Evolutionary conservation across 2,888 invertebrate species (phyloP), one percentile per base, ranked within the genome.

Genomic region (Pterostichus niger): DNA sequence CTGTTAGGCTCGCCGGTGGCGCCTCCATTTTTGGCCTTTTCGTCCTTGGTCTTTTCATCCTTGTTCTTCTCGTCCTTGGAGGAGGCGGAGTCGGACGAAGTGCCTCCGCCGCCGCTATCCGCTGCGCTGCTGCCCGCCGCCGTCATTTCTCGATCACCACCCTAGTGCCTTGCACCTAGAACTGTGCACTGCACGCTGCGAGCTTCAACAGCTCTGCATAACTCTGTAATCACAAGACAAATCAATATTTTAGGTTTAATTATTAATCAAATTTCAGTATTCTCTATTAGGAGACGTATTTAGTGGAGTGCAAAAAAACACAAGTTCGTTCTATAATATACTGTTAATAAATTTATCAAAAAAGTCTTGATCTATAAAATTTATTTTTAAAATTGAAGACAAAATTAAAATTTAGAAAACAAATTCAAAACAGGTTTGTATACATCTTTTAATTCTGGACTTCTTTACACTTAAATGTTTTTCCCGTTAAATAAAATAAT

Each of bases 11-110:
- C 52, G n/a, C 33, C 15, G 31, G 44, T 73, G 54, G 78, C 35
- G 40, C 59, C 78, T 15, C 78, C 78, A 61, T 61, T 79, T 10
- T 61, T 61, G 17, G 79, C 64, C 17, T 64, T 64, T n/a, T 64
- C 79, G 24, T 78, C 59, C 56, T 77, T 77, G 3, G 24, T 24
- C 24, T 24, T 24, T 24, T 24, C 24, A 3, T 24, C 24, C 24
- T 24, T 24, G 24, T 40, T 40, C 24, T 54, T 52, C n/a, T n/a
- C n/a, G 11, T 40, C 59, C 24, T 54, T 52, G 77, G 35, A 15
- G 9, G 77, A 31, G 75, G 49, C 75, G n/a, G 40, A 9, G 6
- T 75, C 52, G 49, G 49, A 31, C n/a, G 75, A 33, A 13, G 52
- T 31, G 52, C 75, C 77, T 6, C 56, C 56, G n/a, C 77, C 35